phyloP scores from a whole-genome alignment of 2,797 vertebrate species.

The Sebastes oblongus region DNA sequence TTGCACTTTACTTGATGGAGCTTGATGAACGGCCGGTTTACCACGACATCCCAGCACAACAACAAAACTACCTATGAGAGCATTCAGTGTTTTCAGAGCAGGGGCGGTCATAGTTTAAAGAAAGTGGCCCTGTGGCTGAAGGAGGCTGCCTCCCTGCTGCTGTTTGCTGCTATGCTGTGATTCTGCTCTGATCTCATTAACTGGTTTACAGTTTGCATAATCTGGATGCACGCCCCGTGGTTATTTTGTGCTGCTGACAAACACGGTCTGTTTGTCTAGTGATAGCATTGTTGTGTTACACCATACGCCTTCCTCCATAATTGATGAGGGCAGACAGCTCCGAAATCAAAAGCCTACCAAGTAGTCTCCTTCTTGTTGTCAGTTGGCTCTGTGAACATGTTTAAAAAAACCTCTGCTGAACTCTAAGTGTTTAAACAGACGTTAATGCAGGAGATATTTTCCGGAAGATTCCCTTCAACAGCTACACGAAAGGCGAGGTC shows the following conservation, averaged over 20 bases:
- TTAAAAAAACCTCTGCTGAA: not conserved
- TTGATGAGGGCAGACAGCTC: constrained; percentile 5
- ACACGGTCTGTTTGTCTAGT: constrained; percentile 4
- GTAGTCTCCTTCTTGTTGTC: not conserved
- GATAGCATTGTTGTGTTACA: constrained; percentile 27
- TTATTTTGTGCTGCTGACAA: constrained; percentile 16
- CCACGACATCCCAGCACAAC: too few relatives aligned
- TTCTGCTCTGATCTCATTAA: constrained; percentile 27
- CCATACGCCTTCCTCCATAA: constrained; percentile 16
- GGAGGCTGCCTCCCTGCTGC: not conserved
- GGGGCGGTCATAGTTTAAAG: not conserved
- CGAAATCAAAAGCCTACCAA: not conserved
- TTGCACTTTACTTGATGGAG: too few relatives aligned
- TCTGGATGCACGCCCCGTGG: not conserved
- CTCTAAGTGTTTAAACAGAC: not conserved
- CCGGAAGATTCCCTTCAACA: not conserved
- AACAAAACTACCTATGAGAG: too few relatives aligned
- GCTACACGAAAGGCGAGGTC: not conserved
- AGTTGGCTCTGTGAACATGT: not conserved
- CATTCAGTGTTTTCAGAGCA: too few relatives aligned
- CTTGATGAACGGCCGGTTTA: too few relatives aligned
- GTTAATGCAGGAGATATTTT: not conserved
- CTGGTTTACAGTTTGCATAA: constrained; percentile 10
- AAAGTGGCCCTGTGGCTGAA: not conserved
- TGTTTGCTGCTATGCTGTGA: not conserved